phyloP scores from a whole-genome alignment of 2,888 invertebrate genomes.

The Troides helena region DNA sequence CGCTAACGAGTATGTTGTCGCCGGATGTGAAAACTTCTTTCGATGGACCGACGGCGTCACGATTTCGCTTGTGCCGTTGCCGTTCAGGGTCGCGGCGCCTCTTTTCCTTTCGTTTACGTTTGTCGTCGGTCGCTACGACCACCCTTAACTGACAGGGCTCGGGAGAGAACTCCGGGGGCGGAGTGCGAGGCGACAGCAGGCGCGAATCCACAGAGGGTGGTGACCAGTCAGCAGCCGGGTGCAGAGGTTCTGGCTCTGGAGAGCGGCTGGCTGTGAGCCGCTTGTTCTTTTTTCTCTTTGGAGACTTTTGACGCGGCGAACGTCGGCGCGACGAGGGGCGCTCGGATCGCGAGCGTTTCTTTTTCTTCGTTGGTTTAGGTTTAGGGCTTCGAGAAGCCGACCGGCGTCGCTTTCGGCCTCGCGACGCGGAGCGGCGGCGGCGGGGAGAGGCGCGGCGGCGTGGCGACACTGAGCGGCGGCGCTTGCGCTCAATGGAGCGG shows the following conservation, averaged over 20 bases:
- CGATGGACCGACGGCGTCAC: conserved; percentile 76
- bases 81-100: conserved; percentile 40
- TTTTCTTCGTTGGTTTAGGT: conserved; percentile 49
- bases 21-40: conserved; percentile 96
- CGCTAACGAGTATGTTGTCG: conserved; percentile 95
- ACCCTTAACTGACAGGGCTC: conserved; percentile 59
- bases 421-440: conserved; percentile 46
- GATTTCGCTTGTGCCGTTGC: conserved; percentile 59
- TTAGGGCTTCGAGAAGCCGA: conserved; percentile 48
- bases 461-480: conserved; percentile 34
- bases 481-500: conserved; percentile 43
- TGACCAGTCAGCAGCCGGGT: conserved; percentile 41
- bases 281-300: conserved; percentile 57
- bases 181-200: conserved; percentile 83
- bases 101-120: conserved; percentile 39
- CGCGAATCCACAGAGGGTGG: conserved; percentile 68
- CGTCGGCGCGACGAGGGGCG: conserved; percentile 44
- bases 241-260: conserved; percentile 41
- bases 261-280: conserved; percentile 49
- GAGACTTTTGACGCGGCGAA: conserved; percentile 48
- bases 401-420: conserved; percentile 49
- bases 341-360: conserved; percentile 53
- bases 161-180: conserved; percentile 72
- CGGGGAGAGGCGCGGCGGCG: conserved; percentile 40
- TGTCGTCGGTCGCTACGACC: conserved; percentile 58